Percentiles rank a stretch among this genome's conserved stretches.
These are phyloP conservation scores for Apodemia duryi DNA, from an alignment of 2,888 invertebrate genomes.

Conservation along the genomic window DNA sequence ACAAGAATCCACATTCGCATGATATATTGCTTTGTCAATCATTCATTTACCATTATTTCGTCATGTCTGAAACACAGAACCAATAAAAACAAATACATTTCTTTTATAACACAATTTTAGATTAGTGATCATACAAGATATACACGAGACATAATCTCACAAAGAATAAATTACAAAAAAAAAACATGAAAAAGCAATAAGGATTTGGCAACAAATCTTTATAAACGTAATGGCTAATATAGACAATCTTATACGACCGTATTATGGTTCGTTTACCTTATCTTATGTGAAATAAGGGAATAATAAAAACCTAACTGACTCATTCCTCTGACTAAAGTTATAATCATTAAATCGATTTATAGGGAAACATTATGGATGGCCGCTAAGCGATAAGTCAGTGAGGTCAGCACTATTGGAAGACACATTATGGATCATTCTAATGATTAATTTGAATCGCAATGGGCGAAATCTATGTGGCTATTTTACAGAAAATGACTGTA, in stretches of 20 bases:
- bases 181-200: no score
- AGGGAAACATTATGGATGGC: conserved; percentile 5
- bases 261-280: background rate
- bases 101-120: no score
- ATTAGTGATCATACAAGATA: no score
- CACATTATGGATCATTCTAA: background rate
- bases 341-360: background rate
- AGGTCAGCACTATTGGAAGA: conserved; percentile 13
- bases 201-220: background rate
- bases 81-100: no score
- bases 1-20: no score
- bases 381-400: conserved; percentile 8
- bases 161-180: no score
- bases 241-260: background rate
- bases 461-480: background rate
- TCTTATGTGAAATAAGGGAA: conserved; percentile 1
- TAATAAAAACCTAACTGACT: conserved; percentile 1
- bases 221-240: background rate
- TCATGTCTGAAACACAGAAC: no score
- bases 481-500: background rate
- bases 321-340: conserved; percentile 5
- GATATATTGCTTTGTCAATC: no score
- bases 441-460: background rate
- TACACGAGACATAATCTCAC: no score
- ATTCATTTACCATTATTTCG: no score